phyloP scores from a whole-genome alignment of 2,797 vertebrate genomes.

The Tapera naevia region DNA sequence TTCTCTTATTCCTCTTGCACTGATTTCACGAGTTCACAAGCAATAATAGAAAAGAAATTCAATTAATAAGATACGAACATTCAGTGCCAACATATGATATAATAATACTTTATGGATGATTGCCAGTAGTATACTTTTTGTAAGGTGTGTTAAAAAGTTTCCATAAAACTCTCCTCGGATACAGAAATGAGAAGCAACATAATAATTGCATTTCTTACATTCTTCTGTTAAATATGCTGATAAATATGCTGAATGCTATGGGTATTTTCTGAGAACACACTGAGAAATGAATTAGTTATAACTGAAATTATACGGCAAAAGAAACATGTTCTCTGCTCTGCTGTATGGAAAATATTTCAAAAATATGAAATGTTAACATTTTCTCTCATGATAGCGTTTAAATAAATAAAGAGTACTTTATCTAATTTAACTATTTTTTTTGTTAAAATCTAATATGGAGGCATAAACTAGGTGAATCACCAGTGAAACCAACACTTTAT shows the following conservation, averaged over 20 bases:
- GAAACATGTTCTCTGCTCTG: not conserved
- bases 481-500: not conserved
- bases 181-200: not conserved
- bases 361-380: not conserved
- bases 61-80: not conserved
- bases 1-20: not conserved
- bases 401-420: not conserved
- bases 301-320: not conserved
- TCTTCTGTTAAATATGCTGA: not conserved
- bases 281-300: not conserved
- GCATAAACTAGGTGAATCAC: not conserved
- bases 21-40: not conserved
- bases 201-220: not conserved
- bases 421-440: not conserved
- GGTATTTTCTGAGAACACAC: not conserved
- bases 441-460: not conserved
- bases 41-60: not conserved
- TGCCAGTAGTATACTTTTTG: not conserved
- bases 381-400: not conserved
- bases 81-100: not conserved
- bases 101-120: not conserved
- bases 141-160: not conserved
- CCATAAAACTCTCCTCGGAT: not conserved
- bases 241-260: not conserved
- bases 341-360: not conserved